Evolutionary conservation across 53 echinoderm and acorn worm genomes (phyloP), one percentile per base, ranked within the genome.

Genomic region (Antedon mediterranea): DNA sequence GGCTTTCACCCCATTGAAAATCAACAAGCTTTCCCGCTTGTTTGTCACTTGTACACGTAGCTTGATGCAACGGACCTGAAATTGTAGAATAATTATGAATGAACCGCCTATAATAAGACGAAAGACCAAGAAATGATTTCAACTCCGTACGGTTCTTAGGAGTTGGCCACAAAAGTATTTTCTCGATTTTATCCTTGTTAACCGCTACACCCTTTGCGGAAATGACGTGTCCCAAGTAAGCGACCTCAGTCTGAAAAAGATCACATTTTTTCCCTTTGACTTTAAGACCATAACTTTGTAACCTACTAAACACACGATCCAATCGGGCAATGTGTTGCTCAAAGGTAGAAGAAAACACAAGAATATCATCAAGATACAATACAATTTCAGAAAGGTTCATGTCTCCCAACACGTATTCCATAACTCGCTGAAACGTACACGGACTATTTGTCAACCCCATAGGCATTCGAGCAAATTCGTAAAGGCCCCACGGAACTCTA

Each of bases 51-150:
- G 11, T 37, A 37, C 11, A 11, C 4, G 37, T 37, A 37, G 4
- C 11, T 6, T 37, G 75, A 76, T 86, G 82, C 0, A 86, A 72
- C 15, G 86, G 86, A 0, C 30, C 78, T 4, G 86, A 82, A 15
- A 82, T 15, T 23, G 34, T 77, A 28, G 86, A 73, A 43, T 82
- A 86, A 0, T 71, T 71, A 28, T 82, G 82, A 15, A 86, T 71
- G 75, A 86, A 86, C 20, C 79, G 43, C 28, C 86, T 23, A 33
- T 82, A 86, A 33, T 82, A 86, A 0, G 86, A 86, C 11, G 86
- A 78, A 31, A 86, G 75, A 7, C 82, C 86, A 3, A 86, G 71
- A 42, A 86, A 86, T 7, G 82, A 86, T 3, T 82, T 31, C 23
- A 80, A 7, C 18, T 80, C 30, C 29, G 71, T 34, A 29, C 72